Evolutionary conservation across 2,888 invertebrate genomes (phyloP).

Genomic region (Allygus modestus): DNA sequence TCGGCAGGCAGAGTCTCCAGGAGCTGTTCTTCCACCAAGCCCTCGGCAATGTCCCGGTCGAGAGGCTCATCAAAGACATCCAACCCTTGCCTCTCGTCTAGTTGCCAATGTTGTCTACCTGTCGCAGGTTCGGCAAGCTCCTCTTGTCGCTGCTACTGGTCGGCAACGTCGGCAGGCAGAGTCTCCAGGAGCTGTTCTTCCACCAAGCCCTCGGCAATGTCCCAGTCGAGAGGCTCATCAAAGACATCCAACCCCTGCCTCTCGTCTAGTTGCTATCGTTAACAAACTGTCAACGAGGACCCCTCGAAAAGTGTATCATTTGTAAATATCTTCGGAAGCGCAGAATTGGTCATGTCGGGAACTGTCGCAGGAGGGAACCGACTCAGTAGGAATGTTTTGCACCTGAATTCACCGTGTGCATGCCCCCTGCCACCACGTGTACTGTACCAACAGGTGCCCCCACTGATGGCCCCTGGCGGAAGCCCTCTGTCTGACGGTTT

Average conservation of each 20-base stretch:
- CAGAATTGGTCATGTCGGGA: too few species aligned
- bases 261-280: too few species aligned
- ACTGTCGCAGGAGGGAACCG: too few species aligned
- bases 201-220: conserved; percentile 86
- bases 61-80: conserved; percentile 77
- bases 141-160: conserved; percentile 85
- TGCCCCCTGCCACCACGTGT: too few species aligned
- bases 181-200: conserved; percentile 85
- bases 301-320: not conserved
- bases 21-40: conserved; percentile 89
- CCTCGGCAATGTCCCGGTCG: conserved; percentile 85
- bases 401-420: too few species aligned
- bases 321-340: conserved; percentile 6
- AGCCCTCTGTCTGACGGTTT: too few species aligned
- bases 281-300: too few species aligned
- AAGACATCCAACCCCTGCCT: conserved; percentile 8
- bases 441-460: too few species aligned
- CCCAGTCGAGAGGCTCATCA: conserved; percentile 82
- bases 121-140: conserved; percentile 82
- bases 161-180: conserved; percentile 76
- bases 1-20: conserved; percentile 78
- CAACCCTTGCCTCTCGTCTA: not conserved
- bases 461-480: too few species aligned
- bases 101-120: not conserved
- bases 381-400: too few species aligned